Percentiles rank a stretch among this genome's conserved stretches.
These are phyloP conservation scores for Pseudomyrmex gracilis DNA, from an alignment of 1,140 invertebrate genomes.

Conservation along the genomic window DNA sequence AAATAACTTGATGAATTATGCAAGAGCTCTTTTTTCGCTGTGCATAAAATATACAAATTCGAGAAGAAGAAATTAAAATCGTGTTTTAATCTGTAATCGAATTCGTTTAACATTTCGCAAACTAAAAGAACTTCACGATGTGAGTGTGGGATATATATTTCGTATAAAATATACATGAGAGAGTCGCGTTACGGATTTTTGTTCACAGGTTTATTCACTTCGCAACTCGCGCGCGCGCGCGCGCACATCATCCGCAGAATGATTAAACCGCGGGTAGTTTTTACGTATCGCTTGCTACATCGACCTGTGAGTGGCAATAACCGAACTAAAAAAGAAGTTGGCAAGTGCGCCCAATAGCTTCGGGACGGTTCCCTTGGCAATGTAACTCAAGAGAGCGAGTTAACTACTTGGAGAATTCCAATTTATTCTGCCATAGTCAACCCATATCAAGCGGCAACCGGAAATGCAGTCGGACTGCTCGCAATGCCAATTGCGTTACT, in stretches of 20 bases:
- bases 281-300: not conserved
- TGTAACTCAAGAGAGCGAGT: constrained; percentile 16
- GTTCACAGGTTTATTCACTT: not conserved
- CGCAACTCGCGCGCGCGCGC: not conserved
- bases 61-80: not conserved
- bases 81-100: not conserved
- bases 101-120: not conserved
- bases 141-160: not conserved
- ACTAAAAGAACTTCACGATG: not conserved
- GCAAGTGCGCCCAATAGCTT: not conserved
- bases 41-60: not conserved
- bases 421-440: not conserved
- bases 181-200: not conserved
- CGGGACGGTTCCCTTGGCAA: not conserved
- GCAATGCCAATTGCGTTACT: constrained; percentile 12
- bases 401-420: constrained; percentile 34
- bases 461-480: not conserved
- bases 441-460: constrained; percentile 8
- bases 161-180: not conserved
- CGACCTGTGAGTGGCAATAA: not conserved
- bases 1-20: constrained; percentile 10
- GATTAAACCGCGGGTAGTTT: constrained; percentile 1
- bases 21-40: not conserved
- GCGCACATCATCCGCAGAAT: not conserved
- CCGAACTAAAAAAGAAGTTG: constrained; percentile 17